Percentiles rank a stretch among this genome's conserved stretches.
Conservation (phyloP, 2,797 vertebrate species). For the Craterocephalus amniculus region DNA sequence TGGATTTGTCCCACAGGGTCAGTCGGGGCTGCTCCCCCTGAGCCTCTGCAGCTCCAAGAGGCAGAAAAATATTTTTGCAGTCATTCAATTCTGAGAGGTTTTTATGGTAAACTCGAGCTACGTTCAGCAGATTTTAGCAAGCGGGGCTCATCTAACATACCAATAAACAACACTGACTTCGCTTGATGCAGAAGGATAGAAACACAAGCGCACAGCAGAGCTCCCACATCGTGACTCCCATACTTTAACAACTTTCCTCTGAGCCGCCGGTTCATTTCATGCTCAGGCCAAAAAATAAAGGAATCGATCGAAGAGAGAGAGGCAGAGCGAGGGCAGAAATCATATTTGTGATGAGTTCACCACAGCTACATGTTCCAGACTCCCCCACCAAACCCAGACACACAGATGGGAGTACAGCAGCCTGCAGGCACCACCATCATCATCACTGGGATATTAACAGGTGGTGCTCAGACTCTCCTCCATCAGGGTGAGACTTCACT, state of each 20-base stretch:
- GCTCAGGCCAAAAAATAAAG: constrained; percentile 33
- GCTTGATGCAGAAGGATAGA: constrained; percentile 25
- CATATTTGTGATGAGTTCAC: constrained; percentile 40
- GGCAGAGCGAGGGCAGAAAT: not conserved
- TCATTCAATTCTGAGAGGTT: not conserved
- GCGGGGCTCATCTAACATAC: constrained; percentile 40
- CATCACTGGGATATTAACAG: constrained; percentile 23
- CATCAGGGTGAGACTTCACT: not conserved
- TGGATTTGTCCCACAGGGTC: constrained; percentile 50
- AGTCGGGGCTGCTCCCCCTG: constrained; percentile 45
- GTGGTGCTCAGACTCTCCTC: constrained; percentile 12
- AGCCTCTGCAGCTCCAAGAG: not conserved
- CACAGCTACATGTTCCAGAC: constrained; percentile 34
- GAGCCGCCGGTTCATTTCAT: constrained; percentile 57
- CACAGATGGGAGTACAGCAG: not conserved
- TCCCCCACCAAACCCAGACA: constrained; percentile 24
- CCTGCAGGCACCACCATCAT: not conserved
- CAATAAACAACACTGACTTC: constrained; percentile 57
- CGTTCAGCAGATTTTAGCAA: constrained; percentile 15
- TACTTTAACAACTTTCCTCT: constrained; percentile 41
- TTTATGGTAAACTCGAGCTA: constrained; percentile 7
- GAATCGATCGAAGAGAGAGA: constrained; percentile 1
- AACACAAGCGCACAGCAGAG: constrained; percentile 1
- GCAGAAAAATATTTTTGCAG: not conserved
- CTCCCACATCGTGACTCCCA: constrained; percentile 29